Base-by-base conservation (phyloP, 2,797 vertebrate species). In the Sarcoramphus papa region DNA sequence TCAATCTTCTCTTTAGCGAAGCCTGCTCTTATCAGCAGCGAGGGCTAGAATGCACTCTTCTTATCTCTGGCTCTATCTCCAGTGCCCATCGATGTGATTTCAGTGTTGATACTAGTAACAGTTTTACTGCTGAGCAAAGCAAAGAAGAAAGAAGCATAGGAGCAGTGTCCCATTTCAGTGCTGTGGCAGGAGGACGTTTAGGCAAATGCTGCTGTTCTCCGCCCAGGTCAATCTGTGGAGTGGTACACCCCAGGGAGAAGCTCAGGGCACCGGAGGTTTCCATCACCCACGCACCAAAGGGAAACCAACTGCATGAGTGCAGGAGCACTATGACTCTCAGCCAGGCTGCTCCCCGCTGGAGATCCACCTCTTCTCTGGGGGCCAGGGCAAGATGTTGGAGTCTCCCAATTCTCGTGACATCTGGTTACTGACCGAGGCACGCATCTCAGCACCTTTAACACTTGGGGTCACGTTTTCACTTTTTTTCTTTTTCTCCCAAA, bases 211-310 rank as follows among this genome's bases (percentile, higher is more conserved):
- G 30, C 40, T 9, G 2, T 27, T 92, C 59, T 40, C 54, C 57
- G 45, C 16, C 21, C 25, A 7, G 27, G 10, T 43, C 11, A 31
- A 33, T 12, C 56, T 1, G 2, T 2, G 4, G 51, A 84, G n/a
- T 0, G 0, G 25, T 13, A 24, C 4, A 24, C 4, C 9, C 10
- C n/a, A 43, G 28, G 41, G 35, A 60, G 45, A 57, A 15, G 12
- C 28, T 64, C 30, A 28, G 40, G 63, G n/a, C 41, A 24, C 14
- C 8, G 4, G 47, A 57, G 57, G 8, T 41, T 85, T 56, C 72
- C 63, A 28, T 18, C 35, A n/a, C 28, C 54, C 20, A 10, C 1
- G 1, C 22, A 43, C 35, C 1, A 1, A 74, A 50, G 35, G 30
- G 21, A 65, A 81, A n/a, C 6, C 23, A 57, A 14, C 33, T 4